A percentile compares a stretch with the other conserved stretches of the same genome.
These are phyloP conservation scores for Pecten maximus DNA, from an alignment of 2,888 invertebrate genomes.

Conservation along the genomic window DNA sequence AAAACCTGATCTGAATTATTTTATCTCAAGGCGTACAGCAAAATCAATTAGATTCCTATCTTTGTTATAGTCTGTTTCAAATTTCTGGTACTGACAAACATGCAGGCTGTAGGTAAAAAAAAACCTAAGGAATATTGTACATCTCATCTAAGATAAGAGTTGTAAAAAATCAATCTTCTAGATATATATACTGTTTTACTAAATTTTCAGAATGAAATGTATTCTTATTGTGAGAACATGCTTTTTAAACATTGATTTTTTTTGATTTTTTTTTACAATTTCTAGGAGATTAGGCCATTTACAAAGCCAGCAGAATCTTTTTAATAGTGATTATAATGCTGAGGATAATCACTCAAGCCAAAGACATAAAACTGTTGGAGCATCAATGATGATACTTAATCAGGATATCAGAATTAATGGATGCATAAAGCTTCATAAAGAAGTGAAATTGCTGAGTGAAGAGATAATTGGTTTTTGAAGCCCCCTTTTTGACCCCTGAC, in stretches of 20 bases:
- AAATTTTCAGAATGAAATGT: neutral
- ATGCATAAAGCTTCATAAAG: neutral
- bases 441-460: neutral
- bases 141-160: neutral
- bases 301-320: neutral
- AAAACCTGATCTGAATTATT: neutral
- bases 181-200: neutral
- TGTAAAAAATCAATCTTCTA: neutral
- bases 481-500: neutral
- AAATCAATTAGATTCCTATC: constrained; percentile 57
- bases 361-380: neutral
- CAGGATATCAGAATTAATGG: neutral
- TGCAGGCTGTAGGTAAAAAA: neutral
- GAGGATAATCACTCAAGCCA: neutral
- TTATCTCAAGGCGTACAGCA: constrained; percentile 34
- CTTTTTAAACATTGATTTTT: neutral
- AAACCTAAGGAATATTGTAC: neutral
- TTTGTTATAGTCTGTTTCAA: constrained; percentile 54
- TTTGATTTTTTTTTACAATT: neutral
- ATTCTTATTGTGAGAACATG: neutral
- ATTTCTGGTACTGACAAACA: neutral
- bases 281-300: neutral
- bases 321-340: neutral
- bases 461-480: neutral
- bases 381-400: neutral